Conservation (phyloP, 2,797 vertebrate species). For the Monodelphis domestica region DNA sequence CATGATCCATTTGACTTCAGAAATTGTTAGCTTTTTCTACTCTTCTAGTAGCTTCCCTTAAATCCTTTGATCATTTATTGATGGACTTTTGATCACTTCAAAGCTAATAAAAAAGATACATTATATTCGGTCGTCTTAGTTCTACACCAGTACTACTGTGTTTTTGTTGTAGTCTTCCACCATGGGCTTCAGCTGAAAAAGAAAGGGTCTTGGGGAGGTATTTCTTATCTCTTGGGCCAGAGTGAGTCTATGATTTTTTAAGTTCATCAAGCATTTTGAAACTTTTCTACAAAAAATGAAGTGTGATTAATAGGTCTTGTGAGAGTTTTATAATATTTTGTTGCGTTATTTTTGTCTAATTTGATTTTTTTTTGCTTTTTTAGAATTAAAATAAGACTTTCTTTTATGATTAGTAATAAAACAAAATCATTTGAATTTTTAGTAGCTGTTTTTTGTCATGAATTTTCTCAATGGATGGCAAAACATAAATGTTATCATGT, state of each 20-base stretch:
- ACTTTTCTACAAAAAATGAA: not conserved
- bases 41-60: not conserved
- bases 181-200: not conserved
- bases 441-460: not conserved
- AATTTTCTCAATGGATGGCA: not conserved
- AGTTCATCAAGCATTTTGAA: not conserved
- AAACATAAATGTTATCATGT: not conserved
- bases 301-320: not conserved
- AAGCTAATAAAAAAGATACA: conserved; percentile 1
- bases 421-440: not conserved
- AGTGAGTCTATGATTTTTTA: not conserved
- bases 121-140: conserved; percentile 14
- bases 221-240: not conserved
- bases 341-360: not conserved
- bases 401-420: not conserved
- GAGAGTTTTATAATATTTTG: not conserved
- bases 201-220: not conserved
- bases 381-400: not conserved
- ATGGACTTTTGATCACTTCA: conserved; percentile 39
- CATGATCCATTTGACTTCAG: conserved; percentile 44
- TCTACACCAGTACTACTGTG: not conserved
- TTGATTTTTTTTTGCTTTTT: not conserved
- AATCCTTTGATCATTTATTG: not conserved
- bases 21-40: not conserved
- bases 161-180: not conserved